Evolutionary conservation across 2,888 invertebrate genomes (phyloP).

Genomic region (Andrena camellia): DNA sequence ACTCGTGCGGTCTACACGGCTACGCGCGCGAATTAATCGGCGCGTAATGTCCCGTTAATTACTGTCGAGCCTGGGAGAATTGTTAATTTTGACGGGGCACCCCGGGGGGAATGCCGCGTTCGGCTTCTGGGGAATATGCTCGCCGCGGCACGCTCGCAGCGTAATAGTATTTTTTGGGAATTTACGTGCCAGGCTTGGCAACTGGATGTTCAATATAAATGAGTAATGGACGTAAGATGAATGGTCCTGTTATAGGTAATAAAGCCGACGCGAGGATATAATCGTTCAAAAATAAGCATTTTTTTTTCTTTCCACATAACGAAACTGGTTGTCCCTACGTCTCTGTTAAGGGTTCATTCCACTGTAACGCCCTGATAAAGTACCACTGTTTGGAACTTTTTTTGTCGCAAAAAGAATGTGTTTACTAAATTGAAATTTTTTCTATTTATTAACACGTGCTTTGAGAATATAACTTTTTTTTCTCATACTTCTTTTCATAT

Average conservation of each 20-base stretch:
- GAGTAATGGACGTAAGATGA: neutral
- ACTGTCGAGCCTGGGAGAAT: constrained; percentile 32
- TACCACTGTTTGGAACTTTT: too few species aligned
- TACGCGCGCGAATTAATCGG: constrained; percentile 28
- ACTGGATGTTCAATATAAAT: neutral
- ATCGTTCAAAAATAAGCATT: too few species aligned
- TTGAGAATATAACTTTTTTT: too few species aligned
- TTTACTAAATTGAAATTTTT: too few species aligned
- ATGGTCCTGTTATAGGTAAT: neutral
- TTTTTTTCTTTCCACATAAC: too few species aligned
- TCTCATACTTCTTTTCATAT: too few species aligned
- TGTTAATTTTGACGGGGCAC: constrained; percentile 39
- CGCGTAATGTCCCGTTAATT: constrained; percentile 47
- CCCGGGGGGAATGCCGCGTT: constrained; percentile 8
- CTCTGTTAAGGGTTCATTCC: too few species aligned
- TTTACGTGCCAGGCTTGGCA: neutral
- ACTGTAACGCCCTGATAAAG: too few species aligned
- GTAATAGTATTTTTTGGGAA: constrained; percentile 5
- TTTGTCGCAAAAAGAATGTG: too few species aligned
- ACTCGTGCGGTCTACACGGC: constrained; percentile 18
- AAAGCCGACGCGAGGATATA: too few species aligned
- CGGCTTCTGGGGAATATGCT: constrained; percentile 16
- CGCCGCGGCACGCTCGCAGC: neutral
- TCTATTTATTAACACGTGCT: too few species aligned
- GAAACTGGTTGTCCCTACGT: too few species aligned